Base-by-base conservation (phyloP, 2,888 invertebrate genomes). In the Brachyopa scutellaris region DNA sequence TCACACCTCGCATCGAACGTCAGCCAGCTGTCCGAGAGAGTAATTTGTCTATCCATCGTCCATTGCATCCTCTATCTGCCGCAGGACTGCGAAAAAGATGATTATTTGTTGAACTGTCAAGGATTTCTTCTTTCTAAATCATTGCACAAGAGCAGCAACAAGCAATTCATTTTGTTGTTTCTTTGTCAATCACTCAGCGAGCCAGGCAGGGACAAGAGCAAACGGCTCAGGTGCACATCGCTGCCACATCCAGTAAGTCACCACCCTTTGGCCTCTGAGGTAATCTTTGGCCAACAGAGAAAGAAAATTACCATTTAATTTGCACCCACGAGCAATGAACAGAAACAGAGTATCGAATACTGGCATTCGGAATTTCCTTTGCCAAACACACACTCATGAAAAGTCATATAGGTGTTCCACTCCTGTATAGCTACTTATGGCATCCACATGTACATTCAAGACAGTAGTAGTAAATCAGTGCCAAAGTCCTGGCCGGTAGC, bases 401-500 rank as follows among this genome's bases (percentile, higher is more conserved):
- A n/a, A 21, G 29, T 9, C 17, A 26, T 17, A 49, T 1, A 29
- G 15, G 29, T 8, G 9, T 29, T 49, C 7, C 21, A 55, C 36
- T 33, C 36, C 17, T 13, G 19, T 33, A 45, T 9, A 21, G 53
- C 29, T 57, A 19, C 38, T 47, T 47, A n/a, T n/a, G 45, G 26
- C 29, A 21, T 49, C 11, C 49, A 70, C 72, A 78, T n/a, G n/a
- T n/a, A n/a, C 72, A 64, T 51, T 57, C 31, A 62, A 33, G 49
- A 19, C 53, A 11, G 36, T 21, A 69, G 36, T 21, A 69, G 79
- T 82, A 82, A 77, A 77, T 77, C 88, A 88, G 87, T 88, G 88
- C 89, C 87, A 85, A 87, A 85, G 82, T 87, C 86, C 87, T 88
- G 87, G 86, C 88, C 88, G 89, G 88, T 88, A 89, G 88, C 86